Base-by-base conservation (phyloP, 2,888 invertebrate species). In the Monochamus alternatus region DNA sequence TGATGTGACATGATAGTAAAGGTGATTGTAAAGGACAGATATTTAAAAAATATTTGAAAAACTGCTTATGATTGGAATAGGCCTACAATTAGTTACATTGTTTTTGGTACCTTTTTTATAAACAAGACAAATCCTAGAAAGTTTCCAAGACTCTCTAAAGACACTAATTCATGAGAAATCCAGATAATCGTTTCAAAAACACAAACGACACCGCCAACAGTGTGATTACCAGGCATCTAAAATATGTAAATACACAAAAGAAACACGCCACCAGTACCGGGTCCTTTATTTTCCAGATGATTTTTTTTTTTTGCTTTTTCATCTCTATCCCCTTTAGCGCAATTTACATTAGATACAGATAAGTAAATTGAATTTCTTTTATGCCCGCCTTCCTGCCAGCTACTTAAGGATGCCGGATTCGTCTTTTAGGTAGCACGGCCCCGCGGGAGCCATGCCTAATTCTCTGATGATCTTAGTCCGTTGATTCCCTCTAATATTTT, bases 391-490 rank as follows among this genome's bases (percentile, higher is more conserved):
- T 30, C 38, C 38, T 38, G 38, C 44, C 5, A 10, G 64, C 68
- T 77, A 75, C 75, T 77, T 77, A 75, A 71, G 68, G 59, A 77
- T 77, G 74, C 77, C 67, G 77, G 77, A 77, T 65, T 71, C 77
- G 77, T 77, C 59, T 72, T 43, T 59, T 66, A 66, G 68, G 65
- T 74, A 77, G 22, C 1, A 22, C 22, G 68, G 67, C 59, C 74
- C 77, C 59, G 38, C n/a, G 74, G 72, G 77, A 72, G 55, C 38
- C 58, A 70, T 68, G 68, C 66, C 74, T 77, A 77, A 77, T 75
- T 77, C 74, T 71, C 59, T 62, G 66, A 65, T 60, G 74, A 70
- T 76, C 73, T 65, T 44, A 67, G 62, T 66, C 74, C 76, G 74
- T 74, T 76, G 73, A 76, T 76, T 74, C 76, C 43, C 52, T 66